Percentiles rank a stretch among this genome's conserved stretches.
These are phyloP conservation scores for Holothuria leucospilota DNA, from an alignment of 53 echinoderm and acorn worm species.

Conservation along the genomic window DNA sequence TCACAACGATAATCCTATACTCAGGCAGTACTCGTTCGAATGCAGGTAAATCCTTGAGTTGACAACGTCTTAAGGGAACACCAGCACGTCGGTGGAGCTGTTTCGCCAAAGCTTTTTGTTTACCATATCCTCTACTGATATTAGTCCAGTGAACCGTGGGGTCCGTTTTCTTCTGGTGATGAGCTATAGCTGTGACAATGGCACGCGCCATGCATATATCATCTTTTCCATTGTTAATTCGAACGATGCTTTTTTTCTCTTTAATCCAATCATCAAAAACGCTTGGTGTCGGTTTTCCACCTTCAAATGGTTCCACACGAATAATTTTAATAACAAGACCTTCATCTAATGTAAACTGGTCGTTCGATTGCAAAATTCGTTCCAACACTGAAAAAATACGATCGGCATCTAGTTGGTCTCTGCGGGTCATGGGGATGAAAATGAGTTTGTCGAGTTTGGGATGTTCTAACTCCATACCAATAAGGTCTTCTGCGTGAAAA, in stretches of 20 bases:
- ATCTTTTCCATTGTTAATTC: neutral
- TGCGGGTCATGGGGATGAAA: neutral
- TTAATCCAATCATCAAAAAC: neutral
- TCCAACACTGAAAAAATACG: conserved; percentile 8
- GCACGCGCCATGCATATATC: conserved; percentile 20
- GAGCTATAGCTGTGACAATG: conserved; percentile 13
- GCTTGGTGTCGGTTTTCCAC: neutral
- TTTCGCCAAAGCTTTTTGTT: conserved; percentile 8
- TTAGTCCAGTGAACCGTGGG: neutral
- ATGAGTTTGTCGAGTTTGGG: neutral
- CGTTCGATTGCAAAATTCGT: conserved; percentile 9
- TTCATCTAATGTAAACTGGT: conserved; percentile 6
- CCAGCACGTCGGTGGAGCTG: neutral
- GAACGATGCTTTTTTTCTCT: neutral
- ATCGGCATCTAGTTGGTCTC: conserved; percentile 7
- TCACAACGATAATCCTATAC: conserved; percentile 1
- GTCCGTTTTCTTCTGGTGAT: neutral
- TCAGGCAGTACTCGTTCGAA: neutral
- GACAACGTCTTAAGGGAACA: neutral
- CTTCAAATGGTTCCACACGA: neutral
- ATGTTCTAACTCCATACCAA: conserved; percentile 12
- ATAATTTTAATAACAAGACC: neutral
- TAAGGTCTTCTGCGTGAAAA: conserved; percentile 10
- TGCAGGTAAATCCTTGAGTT: neutral
- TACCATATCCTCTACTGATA: neutral